phyloP scores from a whole-genome alignment of 2,888 invertebrate genomes.

The Oegoconia quadripuncta region DNA sequence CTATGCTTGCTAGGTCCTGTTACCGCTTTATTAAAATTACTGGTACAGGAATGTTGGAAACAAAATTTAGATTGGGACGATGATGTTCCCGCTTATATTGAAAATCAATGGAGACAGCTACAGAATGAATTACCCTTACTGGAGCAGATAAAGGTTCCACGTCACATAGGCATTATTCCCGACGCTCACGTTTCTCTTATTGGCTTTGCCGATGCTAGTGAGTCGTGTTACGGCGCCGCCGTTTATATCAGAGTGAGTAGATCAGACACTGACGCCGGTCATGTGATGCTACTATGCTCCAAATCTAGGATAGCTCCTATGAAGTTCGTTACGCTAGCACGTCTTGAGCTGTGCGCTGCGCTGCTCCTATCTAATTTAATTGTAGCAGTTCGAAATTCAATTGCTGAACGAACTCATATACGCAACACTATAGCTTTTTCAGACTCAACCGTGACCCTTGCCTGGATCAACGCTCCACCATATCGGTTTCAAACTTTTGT shows the following conservation, averaged over 20 bases:
- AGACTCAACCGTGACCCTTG: not conserved
- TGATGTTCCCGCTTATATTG: not conserved
- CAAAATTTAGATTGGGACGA: not conserved
- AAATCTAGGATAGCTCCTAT: not conserved
- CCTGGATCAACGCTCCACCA: not conserved
- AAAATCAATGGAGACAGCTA: not conserved
- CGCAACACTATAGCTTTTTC: not conserved
- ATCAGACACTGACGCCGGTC: not conserved
- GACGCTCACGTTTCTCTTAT: not conserved
- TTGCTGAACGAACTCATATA: not conserved
- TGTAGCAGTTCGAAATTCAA: not conserved
- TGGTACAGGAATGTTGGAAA: not conserved
- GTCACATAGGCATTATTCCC: not conserved
- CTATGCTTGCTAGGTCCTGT: not conserved
- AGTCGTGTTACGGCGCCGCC: constrained; percentile 1
- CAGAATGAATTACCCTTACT: not conserved
- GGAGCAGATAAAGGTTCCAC: not conserved
- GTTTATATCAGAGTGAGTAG: not conserved
- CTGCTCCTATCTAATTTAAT: not conserved
- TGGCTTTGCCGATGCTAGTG: not conserved
- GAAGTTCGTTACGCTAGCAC: not conserved
- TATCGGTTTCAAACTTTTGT: not conserved
- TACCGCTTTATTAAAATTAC: not conserved
- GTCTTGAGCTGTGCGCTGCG: not conserved
- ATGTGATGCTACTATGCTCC: not conserved